phyloP scores from a whole-genome alignment of 2,113 vertebrate species.

The Hippocampus zosterae region DNA sequence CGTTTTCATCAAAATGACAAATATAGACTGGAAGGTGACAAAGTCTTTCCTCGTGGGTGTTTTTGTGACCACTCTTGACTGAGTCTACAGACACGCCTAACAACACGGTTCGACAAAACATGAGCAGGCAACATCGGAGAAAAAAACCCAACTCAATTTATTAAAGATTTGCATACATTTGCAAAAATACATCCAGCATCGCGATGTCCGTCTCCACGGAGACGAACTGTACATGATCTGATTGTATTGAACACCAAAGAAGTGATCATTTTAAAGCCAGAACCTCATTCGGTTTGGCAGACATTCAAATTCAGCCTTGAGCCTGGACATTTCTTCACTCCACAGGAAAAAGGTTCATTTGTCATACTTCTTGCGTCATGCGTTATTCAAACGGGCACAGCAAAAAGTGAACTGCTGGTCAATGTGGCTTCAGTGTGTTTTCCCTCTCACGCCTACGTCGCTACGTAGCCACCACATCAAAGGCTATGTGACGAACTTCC shows the following conservation, averaged over 20 bases:
- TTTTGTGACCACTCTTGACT: slow-evolving; percentile 13
- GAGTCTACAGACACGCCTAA: slow-evolving; percentile 13
- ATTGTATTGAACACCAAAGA: background rate
- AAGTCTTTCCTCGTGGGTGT: background rate
- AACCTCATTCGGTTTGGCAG: background rate
- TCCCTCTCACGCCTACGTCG: background rate
- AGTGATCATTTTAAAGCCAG: background rate
- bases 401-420: background rate
- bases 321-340: slow-evolving; percentile 15
- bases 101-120: background rate
- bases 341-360: slow-evolving; percentile 27
- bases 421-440: slow-evolving; percentile 3
- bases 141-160: slow-evolving; percentile 38
- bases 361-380: background rate
- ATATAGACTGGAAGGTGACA: slow-evolving; percentile 3
- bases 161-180: slow-evolving; percentile 27
- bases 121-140: slow-evolving; percentile 13
- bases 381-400: background rate
- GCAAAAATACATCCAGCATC: slow-evolving; percentile 49
- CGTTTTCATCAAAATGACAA: slow-evolving; percentile 19
- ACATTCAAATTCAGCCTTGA: slow-evolving; percentile 48
- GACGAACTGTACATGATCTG: background rate
- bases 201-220: slow-evolving; percentile 24
- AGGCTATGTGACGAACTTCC: background rate
- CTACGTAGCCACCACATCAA: background rate